Evolutionary conservation across 1,140 invertebrate genomes (phyloP).

Genomic region (Cotesia glomerata): DNA sequence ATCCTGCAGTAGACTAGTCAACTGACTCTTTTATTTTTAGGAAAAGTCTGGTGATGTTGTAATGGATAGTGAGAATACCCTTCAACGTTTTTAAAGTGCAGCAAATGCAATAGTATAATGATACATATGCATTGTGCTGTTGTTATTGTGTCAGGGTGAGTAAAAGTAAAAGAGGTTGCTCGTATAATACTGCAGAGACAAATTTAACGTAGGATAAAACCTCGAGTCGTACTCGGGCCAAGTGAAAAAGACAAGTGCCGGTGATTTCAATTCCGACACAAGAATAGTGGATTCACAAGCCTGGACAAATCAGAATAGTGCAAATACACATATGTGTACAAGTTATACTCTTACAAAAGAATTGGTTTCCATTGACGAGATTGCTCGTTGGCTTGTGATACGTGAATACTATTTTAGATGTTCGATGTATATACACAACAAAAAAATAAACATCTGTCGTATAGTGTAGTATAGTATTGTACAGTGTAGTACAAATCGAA

Average conservation of each 20-base stretch:
- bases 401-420: no score
- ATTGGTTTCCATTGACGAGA: background rate
- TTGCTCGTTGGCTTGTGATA: no score
- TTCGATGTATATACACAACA: no score
- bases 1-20: background rate
- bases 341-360: background rate
- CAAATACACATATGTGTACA: no score
- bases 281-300: background rate
- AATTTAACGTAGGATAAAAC: background rate
- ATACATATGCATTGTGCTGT: background rate
- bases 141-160: background rate
- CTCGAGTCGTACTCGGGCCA: background rate
- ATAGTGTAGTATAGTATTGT: no score
- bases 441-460: no score
- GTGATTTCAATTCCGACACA: background rate
- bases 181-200: background rate
- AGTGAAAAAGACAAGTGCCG: background rate
- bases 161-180: background rate
- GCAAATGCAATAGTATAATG: no score
- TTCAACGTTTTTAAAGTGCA: background rate
- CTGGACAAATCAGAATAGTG: background rate
- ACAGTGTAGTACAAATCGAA: no score
- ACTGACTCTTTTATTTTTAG: no score
- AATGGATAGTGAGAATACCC: slow-evolving; percentile 10
- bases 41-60: background rate